These are phyloP conservation scores for Lycaena phlaeas DNA, from an alignment of 2,888 invertebrate genomes.

Conservation along the genomic window DNA sequence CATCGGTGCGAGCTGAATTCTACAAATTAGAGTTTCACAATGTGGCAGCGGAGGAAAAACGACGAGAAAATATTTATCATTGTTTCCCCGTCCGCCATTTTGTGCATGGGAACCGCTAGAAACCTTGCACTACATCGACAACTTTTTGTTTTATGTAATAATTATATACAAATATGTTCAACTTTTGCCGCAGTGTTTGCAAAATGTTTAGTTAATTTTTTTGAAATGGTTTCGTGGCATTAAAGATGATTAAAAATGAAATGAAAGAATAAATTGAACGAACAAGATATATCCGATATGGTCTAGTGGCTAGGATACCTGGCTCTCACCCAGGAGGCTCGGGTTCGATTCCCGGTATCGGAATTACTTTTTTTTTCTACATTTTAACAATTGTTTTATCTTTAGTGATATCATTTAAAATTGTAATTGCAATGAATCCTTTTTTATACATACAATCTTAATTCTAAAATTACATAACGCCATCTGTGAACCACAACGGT, in stretches of 20 bases:
- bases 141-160: not conserved
- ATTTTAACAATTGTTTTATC: not conserved
- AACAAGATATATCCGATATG: constrained; percentile 52
- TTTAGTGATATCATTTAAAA: not conserved
- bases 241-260: no score
- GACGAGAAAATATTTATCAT: constrained; percentile 20
- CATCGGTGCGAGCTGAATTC: not conserved
- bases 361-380: constrained; percentile 33
- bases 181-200: no score
- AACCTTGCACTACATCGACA: constrained; percentile 17
- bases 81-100: constrained; percentile 18
- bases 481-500: constrained; percentile 38
- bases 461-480: constrained; percentile 25
- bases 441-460: no score
- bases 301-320: constrained; percentile 80
- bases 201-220: no score
- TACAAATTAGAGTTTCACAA: constrained; percentile 1
- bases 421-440: not conserved
- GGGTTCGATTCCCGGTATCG: constrained; percentile 81
- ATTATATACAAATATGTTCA: not conserved
- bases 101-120: constrained; percentile 18
- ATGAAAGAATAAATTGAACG: not conserved
- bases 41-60: constrained; percentile 11
- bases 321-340: constrained; percentile 81
- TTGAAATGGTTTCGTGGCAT: no score